Base-by-base conservation (phyloP, 2,797 vertebrate species). In the Astyanax mexicanus region DNA sequence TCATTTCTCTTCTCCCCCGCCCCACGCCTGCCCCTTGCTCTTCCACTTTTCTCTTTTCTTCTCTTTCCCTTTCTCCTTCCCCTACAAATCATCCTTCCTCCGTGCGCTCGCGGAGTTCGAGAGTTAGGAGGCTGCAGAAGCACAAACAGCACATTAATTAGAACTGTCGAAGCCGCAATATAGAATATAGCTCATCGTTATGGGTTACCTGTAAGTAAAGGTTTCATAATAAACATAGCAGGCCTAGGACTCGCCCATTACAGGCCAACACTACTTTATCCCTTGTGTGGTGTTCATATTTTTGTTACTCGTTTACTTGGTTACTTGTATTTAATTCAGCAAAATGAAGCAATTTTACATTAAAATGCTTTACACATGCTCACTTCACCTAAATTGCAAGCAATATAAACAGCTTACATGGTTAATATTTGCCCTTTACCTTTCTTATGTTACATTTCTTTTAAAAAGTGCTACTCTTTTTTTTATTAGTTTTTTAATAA, bases 91-190 rank as follows among this genome's bases (percentile, higher is more conserved):
- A 84, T 58, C 61, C 72, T 61, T 72, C 38, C 51, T 38, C 44
- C 17, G 21, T 55, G 32, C 75, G 23, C 35, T 60, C 25, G 32
- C n/a, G n/a, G n/a, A n/a, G n/a, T n/a, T n/a, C n/a, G n/a, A n/a
- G 49, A 61, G 38, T 40, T 58, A 25, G 57, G 69, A 82, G 78
- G 76, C 75, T 74, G 77, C 82, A 88, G 83, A 85, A 87, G 58
- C 84, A 87, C 79, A 87, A 87, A 88, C 80, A 84, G 82, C 83
- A 71, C 81, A 83, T 80, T 84, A 73, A 89, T 84, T 88, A 85
- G 64, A 84, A 85, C 80, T 84, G 82, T 75, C 85, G 82, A 23
- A 51, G 69, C 52, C 58, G 73, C 67, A 74, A 85, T 80, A 79
- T 81, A 75, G 72, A 74, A 85, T 80, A 79, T 81, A 75, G 72